A percentile compares a stretch with the other conserved stretches of the same genome.
These are phyloP conservation scores for Dicrurus megarhynchus DNA, from an alignment of 2,113 vertebrate species.

Conservation along the genomic window DNA sequence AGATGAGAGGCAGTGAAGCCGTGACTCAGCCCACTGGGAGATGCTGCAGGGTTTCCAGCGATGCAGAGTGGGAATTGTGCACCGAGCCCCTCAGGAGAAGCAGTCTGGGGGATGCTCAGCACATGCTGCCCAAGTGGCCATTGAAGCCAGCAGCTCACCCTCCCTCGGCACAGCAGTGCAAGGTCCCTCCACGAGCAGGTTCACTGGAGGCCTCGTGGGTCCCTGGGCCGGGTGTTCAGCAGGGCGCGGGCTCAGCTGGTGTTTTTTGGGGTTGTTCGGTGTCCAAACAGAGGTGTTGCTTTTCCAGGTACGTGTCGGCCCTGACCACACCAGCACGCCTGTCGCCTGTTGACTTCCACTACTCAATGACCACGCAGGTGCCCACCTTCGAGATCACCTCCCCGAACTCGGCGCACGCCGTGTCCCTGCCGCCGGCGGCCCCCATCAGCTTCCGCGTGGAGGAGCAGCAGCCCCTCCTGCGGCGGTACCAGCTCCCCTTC, in stretches of 20 bases:
- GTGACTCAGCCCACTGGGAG: neutral
- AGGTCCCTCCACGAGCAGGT: neutral
- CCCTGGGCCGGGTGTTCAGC: fast-evolving
- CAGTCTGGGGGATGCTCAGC: neutral
- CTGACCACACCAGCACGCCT: slow-evolving; percentile 95
- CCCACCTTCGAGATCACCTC: slow-evolving; percentile 97
- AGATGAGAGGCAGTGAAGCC: neutral
- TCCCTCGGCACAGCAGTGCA: neutral
- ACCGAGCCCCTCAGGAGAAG: fast-evolving
- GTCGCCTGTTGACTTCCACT: slow-evolving; percentile 95
- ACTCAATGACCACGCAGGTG: slow-evolving; percentile 91
- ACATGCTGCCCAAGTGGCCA: neutral
- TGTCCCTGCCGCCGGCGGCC: slow-evolving; percentile 90
- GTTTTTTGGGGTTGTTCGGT: fast-evolving
- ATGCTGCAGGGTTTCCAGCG: neutral
- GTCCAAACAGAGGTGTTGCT: neutral
- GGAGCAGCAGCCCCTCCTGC: slow-evolving; percentile 90
- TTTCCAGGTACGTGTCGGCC: slow-evolving; percentile 92
- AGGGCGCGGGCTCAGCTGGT: fast-evolving
- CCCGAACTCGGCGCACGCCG: slow-evolving; percentile 89
- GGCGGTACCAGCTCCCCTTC: slow-evolving; percentile 85
- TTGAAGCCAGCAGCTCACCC: neutral
- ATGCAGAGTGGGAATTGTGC: neutral
- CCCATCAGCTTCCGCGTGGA: slow-evolving; percentile 86
- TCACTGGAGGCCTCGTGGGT: neutral